A percentile compares a stretch with the other conserved stretches of the same genome.
Conservation (phyloP, 2,113 vertebrate species). For the Holacanthus passer region DNA sequence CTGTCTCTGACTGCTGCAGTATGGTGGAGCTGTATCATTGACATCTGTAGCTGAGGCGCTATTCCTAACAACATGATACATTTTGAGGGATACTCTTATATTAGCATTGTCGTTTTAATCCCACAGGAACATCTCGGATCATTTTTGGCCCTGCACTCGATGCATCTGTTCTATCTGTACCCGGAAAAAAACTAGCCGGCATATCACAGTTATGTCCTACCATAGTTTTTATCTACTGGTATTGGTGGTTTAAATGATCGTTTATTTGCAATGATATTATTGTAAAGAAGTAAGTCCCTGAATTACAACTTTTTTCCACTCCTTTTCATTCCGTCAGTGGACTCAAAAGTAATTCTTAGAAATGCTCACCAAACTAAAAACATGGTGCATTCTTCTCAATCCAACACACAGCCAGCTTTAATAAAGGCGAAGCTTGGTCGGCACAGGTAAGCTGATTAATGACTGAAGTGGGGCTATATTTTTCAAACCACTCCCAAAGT, state of each 20-base stretch:
- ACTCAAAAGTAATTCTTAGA: background rate
- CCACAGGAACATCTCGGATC: constrained; percentile 8
- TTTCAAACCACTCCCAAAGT: constrained; percentile 60
- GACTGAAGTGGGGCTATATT: constrained; percentile 57
- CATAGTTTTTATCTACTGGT: background rate
- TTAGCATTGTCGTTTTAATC: constrained; percentile 6
- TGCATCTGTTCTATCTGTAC: background rate
- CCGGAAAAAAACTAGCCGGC: background rate
- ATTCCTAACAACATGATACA: background rate
- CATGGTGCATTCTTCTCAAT: constrained; percentile 55
- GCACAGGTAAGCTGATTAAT: constrained; percentile 74
- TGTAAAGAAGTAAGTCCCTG: background rate
- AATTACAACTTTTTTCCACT: background rate
- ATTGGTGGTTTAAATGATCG: background rate
- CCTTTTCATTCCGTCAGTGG: background rate
- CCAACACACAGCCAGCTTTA: constrained; percentile 48
- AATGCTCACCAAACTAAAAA: constrained; percentile 31
- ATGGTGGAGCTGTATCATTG: background rate
- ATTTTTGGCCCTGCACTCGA: background rate
- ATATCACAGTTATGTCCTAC: background rate
- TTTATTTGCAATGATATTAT: background rate
- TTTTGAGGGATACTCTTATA: background rate
- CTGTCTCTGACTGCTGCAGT: background rate
- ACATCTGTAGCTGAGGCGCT: background rate
- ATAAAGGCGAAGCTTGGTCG: constrained; percentile 61